These are phyloP conservation scores for Drosophila murphyi DNA, from an alignment of 1,140 invertebrate species.

Conservation along the genomic window DNA sequence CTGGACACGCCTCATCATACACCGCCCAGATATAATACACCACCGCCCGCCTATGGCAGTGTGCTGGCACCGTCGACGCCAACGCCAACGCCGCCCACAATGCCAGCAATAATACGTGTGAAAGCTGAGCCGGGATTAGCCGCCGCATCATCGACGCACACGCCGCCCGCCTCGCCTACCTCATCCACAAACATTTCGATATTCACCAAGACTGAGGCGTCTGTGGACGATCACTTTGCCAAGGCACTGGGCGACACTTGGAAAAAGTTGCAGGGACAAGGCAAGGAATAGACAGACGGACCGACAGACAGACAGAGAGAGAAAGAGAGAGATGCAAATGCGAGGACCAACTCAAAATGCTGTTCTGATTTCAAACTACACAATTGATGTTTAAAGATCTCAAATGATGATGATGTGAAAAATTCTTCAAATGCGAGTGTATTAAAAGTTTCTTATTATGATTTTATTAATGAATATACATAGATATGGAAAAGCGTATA, in stretches of 20 bases:
- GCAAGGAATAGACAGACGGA: constrained; percentile 45
- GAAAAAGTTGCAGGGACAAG: constrained; percentile 91
- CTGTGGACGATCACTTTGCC: constrained; percentile 98
- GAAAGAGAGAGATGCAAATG: not conserved
- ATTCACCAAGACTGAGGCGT: constrained; percentile 85
- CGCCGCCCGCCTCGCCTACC: constrained; percentile 74
- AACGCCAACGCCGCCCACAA: constrained; percentile 58
- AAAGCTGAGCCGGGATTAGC: constrained; percentile 77
- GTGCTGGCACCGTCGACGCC: constrained; percentile 39
- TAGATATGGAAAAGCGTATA: constrained; percentile 72
- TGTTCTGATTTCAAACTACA: constrained; percentile 78
- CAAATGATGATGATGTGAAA: constrained; percentile 68
- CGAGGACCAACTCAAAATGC: constrained; percentile 64
- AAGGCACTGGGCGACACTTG: constrained; percentile 97
- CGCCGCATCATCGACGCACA: constrained; percentile 64
- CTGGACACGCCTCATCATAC: constrained; percentile 69
- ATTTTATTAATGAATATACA: constrained; percentile 69
- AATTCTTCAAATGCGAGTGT: constrained; percentile 79
- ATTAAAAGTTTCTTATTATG: constrained; percentile 77
- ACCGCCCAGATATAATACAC: constrained; percentile 71
- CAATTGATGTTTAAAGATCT: constrained; percentile 81
- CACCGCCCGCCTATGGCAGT: constrained; percentile 67
- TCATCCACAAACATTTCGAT: constrained; percentile 73
- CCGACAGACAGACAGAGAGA: not conserved
- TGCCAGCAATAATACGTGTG: constrained; percentile 76